Evolutionary conservation across 2,888 invertebrate genomes (phyloP).

Genomic region (Thecophora atra): DNA sequence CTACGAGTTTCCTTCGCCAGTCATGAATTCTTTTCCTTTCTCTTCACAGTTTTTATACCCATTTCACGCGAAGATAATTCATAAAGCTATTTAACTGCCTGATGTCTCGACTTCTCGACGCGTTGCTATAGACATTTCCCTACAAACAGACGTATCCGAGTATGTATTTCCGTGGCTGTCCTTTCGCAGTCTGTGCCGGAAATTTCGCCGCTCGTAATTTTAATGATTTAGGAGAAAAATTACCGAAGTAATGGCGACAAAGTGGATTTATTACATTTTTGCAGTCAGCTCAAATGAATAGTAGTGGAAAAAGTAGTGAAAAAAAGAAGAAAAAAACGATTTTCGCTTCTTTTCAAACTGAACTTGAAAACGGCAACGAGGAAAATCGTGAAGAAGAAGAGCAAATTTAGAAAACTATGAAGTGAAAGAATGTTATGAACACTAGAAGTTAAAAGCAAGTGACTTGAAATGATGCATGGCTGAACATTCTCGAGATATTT

Average conservation of each 20-base stretch:
- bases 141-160: not conserved
- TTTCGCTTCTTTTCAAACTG: too few species aligned
- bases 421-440: too few species aligned
- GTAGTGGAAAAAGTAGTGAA: too few species aligned
- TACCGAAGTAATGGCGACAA: slow-evolving; percentile 53
- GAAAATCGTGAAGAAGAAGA: too few species aligned
- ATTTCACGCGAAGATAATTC: slow-evolving; percentile 12
- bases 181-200: slow-evolving; percentile 57
- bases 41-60: not conserved
- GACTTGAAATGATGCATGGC: too few species aligned
- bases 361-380: too few species aligned
- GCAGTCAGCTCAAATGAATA: not conserved
- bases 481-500: too few species aligned
- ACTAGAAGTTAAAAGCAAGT: too few species aligned
- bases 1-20: too few species aligned
- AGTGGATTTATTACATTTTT: slow-evolving; percentile 25
- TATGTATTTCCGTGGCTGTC: too few species aligned
- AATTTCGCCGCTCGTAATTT: slow-evolving; percentile 61
- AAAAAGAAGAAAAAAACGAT: too few species aligned
- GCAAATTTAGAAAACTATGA: too few species aligned
- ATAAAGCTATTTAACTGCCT: not conserved
- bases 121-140: slow-evolving; percentile 54
- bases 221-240: slow-evolving; percentile 60
- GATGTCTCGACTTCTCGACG: slow-evolving; percentile 37
- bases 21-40: not conserved